Evolutionary conservation across 2,888 invertebrate species (phyloP).

Genomic region (Euzophera pinguis): DNA sequence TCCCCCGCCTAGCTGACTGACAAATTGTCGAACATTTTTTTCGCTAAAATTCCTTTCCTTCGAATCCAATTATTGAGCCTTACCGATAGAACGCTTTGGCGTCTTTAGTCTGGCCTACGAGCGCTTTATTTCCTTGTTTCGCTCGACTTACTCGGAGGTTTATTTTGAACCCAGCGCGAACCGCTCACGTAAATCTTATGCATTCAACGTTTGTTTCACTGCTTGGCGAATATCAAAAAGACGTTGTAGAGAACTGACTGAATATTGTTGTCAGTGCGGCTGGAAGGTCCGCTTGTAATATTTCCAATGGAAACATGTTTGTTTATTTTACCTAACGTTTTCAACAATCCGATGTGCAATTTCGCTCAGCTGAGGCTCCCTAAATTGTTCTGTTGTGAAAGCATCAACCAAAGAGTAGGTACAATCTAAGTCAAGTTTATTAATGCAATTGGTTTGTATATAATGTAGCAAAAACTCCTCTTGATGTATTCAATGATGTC

Average conservation of each 20-base stretch:
- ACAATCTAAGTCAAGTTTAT: conserved; percentile 21
- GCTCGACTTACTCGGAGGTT: conserved; percentile 31
- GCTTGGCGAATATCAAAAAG: conserved; percentile 42
- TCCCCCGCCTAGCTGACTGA: conserved; percentile 61
- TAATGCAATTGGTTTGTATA: conserved; percentile 20
- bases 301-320: conserved; percentile 56
- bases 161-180: conserved; percentile 34
- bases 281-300: conserved; percentile 43
- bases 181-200: conserved; percentile 35
- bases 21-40: conserved; percentile 70
- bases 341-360: conserved; percentile 57
- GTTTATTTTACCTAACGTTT: conserved; percentile 56
- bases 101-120: conserved; percentile 37
- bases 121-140: conserved; percentile 45
- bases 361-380: conserved; percentile 52
- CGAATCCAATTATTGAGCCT: conserved; percentile 66
- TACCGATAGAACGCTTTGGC: conserved; percentile 46
- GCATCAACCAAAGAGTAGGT: conserved; percentile 49
- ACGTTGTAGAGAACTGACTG: conserved; percentile 30
- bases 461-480: too few relatives aligned
- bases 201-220: conserved; percentile 37
- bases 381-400: conserved; percentile 56
- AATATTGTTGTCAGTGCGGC: conserved; percentile 39
- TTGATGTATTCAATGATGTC: too few relatives aligned
- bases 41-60: conserved; percentile 62